phyloP scores from a whole-genome alignment of 2,113 vertebrate species.

The Acrocephalus kingi region DNA sequence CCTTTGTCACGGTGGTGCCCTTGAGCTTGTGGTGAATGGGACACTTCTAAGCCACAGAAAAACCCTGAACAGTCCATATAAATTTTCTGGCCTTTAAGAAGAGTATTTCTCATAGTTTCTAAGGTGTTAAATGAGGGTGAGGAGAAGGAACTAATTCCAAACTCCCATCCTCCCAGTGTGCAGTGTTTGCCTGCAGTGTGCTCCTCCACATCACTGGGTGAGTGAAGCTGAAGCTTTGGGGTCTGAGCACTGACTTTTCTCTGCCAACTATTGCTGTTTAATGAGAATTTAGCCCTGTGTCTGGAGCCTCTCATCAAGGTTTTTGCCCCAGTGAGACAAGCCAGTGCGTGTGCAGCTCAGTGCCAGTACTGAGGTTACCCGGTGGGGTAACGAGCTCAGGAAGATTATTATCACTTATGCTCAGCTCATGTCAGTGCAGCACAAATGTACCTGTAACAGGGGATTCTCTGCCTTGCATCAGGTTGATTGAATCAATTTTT shows the following conservation, averaged over 20 bases:
- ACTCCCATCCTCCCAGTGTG: background rate
- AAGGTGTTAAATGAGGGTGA: background rate
- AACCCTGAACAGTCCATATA: background rate
- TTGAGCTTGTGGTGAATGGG: background rate
- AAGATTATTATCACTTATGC: rapidly evolving
- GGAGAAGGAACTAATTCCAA: background rate
- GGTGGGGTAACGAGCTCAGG: background rate
- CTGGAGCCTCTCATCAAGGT: background rate
- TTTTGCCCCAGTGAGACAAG: background rate
- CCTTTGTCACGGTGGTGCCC: background rate
- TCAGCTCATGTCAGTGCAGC: background rate
- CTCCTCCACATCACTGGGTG: rapidly evolving
- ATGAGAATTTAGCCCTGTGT: rapidly evolving
- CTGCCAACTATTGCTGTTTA: background rate
- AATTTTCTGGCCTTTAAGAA: background rate
- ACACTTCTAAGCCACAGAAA: background rate
- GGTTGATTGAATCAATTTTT: background rate
- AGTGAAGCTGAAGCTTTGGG: background rate
- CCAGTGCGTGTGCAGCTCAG: background rate
- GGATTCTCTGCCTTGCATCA: background rate
- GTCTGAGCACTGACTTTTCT: background rate
- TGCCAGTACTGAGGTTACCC: background rate
- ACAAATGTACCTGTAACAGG: rapidly evolving
- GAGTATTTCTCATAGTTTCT: background rate
- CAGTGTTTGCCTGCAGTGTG: background rate